These are phyloP conservation scores for Fundulus diaphanus DNA, from an alignment of 2,797 vertebrate species.

Conservation along the genomic window DNA sequence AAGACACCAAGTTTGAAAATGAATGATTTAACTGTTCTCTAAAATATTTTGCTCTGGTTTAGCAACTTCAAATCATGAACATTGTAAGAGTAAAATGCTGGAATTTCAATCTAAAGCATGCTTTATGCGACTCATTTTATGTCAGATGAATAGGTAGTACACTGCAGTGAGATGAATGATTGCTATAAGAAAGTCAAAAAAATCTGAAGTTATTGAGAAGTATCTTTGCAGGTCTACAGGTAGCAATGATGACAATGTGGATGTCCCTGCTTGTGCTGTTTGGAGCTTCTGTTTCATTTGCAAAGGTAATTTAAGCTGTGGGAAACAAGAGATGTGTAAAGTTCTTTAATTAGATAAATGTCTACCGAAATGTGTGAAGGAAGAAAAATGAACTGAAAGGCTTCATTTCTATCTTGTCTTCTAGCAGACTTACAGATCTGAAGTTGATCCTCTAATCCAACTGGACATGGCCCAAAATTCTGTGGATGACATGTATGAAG, in stretches of 20 bases:
- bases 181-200: background rate
- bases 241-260: background rate
- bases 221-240: background rate
- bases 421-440: background rate
- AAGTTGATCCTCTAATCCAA: background rate
- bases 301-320: background rate
- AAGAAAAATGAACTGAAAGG: background rate
- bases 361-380: background rate
- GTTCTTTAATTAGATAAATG: background rate
- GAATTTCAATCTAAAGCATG: background rate
- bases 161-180: background rate
- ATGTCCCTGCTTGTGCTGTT: background rate
- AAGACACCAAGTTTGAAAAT: background rate
- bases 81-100: background rate
- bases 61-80: background rate
- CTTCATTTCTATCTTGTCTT: background rate
- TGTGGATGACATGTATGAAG: conserved; percentile 56
- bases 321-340: background rate
- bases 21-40: background rate
- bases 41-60: no score
- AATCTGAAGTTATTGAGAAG: background rate
- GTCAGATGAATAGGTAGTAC: background rate
- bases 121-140: background rate
- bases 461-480: conserved; percentile 42
- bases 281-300: background rate